phyloP scores from a whole-genome alignment of 2,113 vertebrate genomes.

The Pantherophis guttatus region DNA sequence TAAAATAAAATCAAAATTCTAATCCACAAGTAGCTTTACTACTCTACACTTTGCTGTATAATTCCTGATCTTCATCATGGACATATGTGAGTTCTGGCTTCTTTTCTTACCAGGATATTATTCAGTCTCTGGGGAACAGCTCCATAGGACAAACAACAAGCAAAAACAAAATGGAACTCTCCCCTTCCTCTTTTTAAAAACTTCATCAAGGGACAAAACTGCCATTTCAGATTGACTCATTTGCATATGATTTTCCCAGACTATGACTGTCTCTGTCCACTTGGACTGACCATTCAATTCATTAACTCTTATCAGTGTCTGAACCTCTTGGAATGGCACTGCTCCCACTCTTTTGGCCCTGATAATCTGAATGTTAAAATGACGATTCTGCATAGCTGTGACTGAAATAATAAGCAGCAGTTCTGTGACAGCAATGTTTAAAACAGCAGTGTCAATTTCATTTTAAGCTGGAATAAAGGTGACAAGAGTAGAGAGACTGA shows the following conservation, averaged over 20 bases:
- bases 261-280: not conserved
- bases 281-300: not conserved
- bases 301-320: not conserved
- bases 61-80: not conserved
- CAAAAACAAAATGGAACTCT: not conserved
- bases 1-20: not conserved
- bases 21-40: not conserved
- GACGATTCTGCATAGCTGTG: not conserved
- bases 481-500: not conserved
- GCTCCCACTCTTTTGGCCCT: not conserved
- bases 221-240: not conserved
- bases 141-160: not conserved
- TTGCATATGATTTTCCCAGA: not conserved
- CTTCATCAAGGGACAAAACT: not conserved
- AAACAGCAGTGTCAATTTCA: not conserved
- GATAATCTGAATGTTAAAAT: not conserved
- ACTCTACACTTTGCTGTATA: not conserved
- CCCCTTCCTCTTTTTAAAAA: not conserved
- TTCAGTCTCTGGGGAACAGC: not conserved
- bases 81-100: not conserved
- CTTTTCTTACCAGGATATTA: not conserved
- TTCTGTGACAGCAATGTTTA: not conserved
- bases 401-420: not conserved
- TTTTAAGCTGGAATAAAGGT: not conserved
- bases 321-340: not conserved